phyloP scores from a whole-genome alignment of 37 sponge, comb jelly and placozoan species.

The Chondrilla cf. caribensis region DNA sequence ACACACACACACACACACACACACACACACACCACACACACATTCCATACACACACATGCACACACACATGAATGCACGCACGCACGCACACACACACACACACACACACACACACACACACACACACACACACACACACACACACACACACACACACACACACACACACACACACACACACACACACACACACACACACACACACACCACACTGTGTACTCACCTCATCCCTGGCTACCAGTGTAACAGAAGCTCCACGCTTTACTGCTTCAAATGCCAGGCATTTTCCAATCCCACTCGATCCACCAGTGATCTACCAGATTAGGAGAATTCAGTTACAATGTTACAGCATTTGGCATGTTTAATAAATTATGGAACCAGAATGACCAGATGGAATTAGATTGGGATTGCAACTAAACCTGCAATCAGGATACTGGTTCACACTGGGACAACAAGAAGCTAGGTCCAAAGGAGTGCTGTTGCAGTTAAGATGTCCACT shows the following conservation, averaged over 20 bases:
- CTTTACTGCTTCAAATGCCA: constrained; percentile 57
- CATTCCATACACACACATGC: neutral
- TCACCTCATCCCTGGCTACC: constrained; percentile 71
- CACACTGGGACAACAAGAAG: too few relatives aligned
- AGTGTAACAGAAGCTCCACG: constrained; percentile 76
- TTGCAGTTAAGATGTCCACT: too few relatives aligned
- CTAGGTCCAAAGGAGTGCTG: too few relatives aligned
- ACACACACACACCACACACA: neutral
- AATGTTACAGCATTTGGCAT: too few relatives aligned
- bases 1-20: neutral
- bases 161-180: constrained; percentile 22
- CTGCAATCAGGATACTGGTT: too few relatives aligned
- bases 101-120: neutral
- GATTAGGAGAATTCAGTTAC: neutral
- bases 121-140: constrained; percentile 15
- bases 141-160: constrained; percentile 17
- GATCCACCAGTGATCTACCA: constrained; percentile 88
- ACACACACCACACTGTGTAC: constrained; percentile 4
- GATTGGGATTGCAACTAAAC: too few relatives aligned
- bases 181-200: constrained; percentile 10
- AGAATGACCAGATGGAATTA: too few relatives aligned
- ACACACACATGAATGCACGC: neutral
- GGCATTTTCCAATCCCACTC: constrained; percentile 81
- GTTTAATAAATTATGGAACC: too few relatives aligned
- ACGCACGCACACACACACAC: neutral